Percentiles rank a stretch among this genome's conserved stretches.
Evolutionary conservation across 2,113 vertebrate genomes (phyloP).

Genomic region (Macrotis lagotis): DNA sequence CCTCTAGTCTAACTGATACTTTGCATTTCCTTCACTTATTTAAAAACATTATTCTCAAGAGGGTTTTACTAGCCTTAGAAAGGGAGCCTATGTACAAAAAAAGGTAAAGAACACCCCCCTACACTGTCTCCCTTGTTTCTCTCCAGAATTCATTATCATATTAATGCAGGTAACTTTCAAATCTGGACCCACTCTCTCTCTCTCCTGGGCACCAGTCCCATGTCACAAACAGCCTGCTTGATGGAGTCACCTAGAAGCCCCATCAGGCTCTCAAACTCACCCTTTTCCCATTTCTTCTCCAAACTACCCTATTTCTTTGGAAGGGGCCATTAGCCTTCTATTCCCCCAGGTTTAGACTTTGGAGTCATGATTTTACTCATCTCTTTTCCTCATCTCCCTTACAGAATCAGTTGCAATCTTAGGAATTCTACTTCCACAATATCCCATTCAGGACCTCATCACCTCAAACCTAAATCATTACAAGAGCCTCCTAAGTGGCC

Average conservation of each 20-base stretch:
- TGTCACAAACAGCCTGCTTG: neutral
- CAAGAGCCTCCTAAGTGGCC: neutral
- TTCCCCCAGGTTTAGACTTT: neutral
- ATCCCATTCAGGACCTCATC: neutral
- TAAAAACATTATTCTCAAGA: neutral
- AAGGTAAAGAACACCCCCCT: neutral
- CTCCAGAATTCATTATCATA: neutral
- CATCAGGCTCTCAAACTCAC: neutral
- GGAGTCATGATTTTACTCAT: neutral
- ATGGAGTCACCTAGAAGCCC: neutral
- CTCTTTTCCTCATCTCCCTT: neutral
- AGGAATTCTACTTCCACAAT: neutral
- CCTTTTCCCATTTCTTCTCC: neutral
- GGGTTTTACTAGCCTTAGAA: neutral
- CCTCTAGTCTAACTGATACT: neutral
- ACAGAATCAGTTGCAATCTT: neutral
- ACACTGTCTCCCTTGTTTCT: neutral
- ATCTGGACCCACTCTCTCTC: neutral
- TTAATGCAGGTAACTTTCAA: neutral
- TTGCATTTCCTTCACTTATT: neutral
- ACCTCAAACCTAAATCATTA: neutral
- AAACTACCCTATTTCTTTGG: neutral
- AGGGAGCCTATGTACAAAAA: neutral
- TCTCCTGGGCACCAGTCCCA: neutral
- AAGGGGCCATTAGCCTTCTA: neutral